These are phyloP conservation scores for Whitmania pigra DNA, from an alignment of 1,140 invertebrate genomes.

Conservation along the genomic window DNA sequence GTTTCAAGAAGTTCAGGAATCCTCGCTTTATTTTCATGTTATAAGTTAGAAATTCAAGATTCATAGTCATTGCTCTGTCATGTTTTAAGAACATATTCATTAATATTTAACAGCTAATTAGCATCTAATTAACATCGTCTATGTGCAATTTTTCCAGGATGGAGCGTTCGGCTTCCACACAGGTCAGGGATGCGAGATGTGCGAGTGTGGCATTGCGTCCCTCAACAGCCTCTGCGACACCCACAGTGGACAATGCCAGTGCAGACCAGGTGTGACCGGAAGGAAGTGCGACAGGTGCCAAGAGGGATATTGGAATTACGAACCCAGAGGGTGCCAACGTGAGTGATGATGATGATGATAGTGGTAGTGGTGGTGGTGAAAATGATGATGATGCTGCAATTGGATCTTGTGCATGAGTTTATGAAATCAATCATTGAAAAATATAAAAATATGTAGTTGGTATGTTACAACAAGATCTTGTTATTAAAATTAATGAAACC, in stretches of 20 bases:
- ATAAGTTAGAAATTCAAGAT: too few relatives aligned
- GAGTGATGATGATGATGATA: slow-evolving; percentile 39
- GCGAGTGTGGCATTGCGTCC: slow-evolving; percentile 68
- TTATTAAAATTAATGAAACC: too few relatives aligned
- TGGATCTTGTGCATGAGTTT: too few relatives aligned
- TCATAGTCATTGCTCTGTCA: too few relatives aligned
- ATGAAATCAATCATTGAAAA: too few relatives aligned
- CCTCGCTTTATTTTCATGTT: too few relatives aligned
- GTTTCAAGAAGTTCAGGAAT: neutral
- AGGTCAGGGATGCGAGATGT: slow-evolving; percentile 66
- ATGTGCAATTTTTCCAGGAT: slow-evolving; percentile 30
- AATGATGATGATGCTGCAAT: too few relatives aligned
- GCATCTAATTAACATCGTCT: too few relatives aligned
- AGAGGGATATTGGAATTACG: slow-evolving; percentile 85
- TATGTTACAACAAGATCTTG: too few relatives aligned
- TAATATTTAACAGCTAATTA: too few relatives aligned
- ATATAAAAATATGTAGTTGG: too few relatives aligned
- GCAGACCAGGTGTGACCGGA: slow-evolving; percentile 48
- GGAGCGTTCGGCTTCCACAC: slow-evolving; percentile 51
- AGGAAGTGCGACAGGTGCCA: slow-evolving; percentile 73
- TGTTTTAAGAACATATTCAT: too few relatives aligned
- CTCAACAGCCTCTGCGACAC: slow-evolving; percentile 68
- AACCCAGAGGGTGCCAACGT: slow-evolving; percentile 69
- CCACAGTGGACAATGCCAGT: slow-evolving; percentile 78
- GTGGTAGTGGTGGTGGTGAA: neutral